Evolutionary conservation across 1,140 invertebrate genomes (phyloP).

Genomic region (Andrena cerasifolii): DNA sequence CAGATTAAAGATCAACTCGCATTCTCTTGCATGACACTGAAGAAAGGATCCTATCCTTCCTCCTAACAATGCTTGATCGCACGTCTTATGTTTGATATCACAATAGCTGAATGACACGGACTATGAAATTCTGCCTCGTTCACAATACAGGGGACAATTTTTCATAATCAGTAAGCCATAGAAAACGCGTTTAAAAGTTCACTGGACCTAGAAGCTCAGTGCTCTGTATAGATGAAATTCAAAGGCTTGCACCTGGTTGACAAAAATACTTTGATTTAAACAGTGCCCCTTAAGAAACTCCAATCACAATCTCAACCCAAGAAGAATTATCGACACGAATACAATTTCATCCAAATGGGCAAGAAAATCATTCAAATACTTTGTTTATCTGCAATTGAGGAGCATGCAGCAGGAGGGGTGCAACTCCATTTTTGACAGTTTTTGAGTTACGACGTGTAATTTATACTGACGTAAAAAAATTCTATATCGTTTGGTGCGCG

Average conservation of each 20-base stretch:
- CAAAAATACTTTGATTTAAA: not conserved
- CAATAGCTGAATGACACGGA: conserved; percentile 14
- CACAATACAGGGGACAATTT: not conserved
- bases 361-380: no score
- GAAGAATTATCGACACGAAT: no score
- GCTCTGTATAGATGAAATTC: not conserved
- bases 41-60: conserved; percentile 25
- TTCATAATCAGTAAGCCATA: conserved; percentile 10
- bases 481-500: no score
- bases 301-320: no score
- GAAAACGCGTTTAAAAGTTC: conserved; percentile 14
- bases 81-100: conserved; percentile 4
- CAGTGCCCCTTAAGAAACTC: no score
- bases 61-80: conserved; percentile 4
- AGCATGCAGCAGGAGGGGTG: no score
- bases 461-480: no score
- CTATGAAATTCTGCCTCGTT: conserved; percentile 5
- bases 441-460: no score
- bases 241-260: not conserved
- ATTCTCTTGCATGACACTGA: conserved; percentile 12
- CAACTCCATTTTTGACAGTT: no score
- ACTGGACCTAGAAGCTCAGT: not conserved
- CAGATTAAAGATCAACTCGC: conserved; percentile 17
- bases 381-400: no score
- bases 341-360: no score